phyloP scores from a whole-genome alignment of 2,888 invertebrate genomes.

The Drosophila meridionalis region DNA sequence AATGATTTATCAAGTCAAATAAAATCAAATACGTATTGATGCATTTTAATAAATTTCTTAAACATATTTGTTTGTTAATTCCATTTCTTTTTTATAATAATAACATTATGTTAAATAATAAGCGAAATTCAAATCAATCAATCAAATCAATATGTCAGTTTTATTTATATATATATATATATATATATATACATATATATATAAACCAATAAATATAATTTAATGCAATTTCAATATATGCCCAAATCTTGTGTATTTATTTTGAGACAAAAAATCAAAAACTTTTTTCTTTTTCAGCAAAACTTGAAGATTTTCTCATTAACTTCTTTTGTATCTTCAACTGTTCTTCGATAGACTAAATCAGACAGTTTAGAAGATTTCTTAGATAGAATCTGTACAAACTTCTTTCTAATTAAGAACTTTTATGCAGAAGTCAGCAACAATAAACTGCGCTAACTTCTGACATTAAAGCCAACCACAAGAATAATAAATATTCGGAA shows the following conservation, averaged over 20 bases:
- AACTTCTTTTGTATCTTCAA: not conserved
- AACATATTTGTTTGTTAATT: constrained; percentile 27
- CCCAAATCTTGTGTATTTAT: not conserved
- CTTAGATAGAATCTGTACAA: not conserved
- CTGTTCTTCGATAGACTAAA: not conserved
- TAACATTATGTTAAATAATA: constrained; percentile 29
- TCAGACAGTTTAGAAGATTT: not conserved
- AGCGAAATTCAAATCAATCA: constrained; percentile 27
- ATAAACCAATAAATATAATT: constrained; percentile 76
- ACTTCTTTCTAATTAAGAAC: not conserved
- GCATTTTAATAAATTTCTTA: constrained; percentile 49
- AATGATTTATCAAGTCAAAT: constrained; percentile 38
- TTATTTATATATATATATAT: constrained; percentile 51
- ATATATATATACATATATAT: constrained; percentile 45
- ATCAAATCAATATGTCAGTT: constrained; percentile 43
- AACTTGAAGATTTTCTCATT: not conserved
- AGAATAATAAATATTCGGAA: constrained; percentile 60
- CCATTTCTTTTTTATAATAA: constrained; percentile 13
- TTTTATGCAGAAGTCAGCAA: not conserved
- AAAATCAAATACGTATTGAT: constrained; percentile 41
- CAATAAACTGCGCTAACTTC: constrained; percentile 46
- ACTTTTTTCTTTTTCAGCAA: not conserved
- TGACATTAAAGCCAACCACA: constrained; percentile 50
- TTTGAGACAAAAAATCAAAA: too few species aligned
- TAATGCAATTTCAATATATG: constrained; percentile 67